Base-by-base conservation (phyloP, 1,140 invertebrate species). In the Solenopsis fugax region DNA sequence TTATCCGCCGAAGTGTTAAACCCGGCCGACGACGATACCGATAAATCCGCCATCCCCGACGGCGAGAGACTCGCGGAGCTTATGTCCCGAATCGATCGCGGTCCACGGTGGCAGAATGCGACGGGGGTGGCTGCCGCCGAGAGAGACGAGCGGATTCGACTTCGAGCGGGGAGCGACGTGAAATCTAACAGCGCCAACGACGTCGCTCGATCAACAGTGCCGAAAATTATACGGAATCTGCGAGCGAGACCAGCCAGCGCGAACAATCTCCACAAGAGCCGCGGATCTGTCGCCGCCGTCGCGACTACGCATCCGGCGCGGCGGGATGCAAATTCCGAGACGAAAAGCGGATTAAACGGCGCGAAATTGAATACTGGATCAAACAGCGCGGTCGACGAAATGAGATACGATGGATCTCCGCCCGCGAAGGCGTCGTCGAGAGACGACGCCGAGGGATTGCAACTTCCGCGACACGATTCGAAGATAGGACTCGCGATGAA, bases 401-500 rank as follows among this genome's bases (percentile, higher is more conserved):
- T 80, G 62, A 67, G 45, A 67, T 6, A 64, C 60, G 58, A 64
- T n/a, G 56, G 21, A 29, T 62, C 45, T 18, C 18, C 24, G 24
- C 5, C 5, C 12, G 45, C 34, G 21, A 41, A 48, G 5, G 37
- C 58, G 13, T 48, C 73, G 56, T 29, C 58, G 7, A n/a, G 41
- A n/a, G 13, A 34, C 73, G 58, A 21, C 45, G 13, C 10, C 34
- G 21, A 56, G 0, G 24, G 37, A 1, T 41, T 89, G 50, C 86
- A 73, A 5, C 41, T 92, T 4, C 90, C 91, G 1, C 81, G 76
- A 34, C 86, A 77, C 0, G 87, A 89, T 9, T 89, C 91, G 4
- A 93, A 92, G 45, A 81, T 87, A 12, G 89, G 86, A 12, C 54
- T 91, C 21, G 89, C 86, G 5, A 91, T 93, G 87, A 86, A 91